Evolutionary conservation across 1,140 invertebrate genomes (phyloP).

Genomic region (Zophobas atratus): DNA sequence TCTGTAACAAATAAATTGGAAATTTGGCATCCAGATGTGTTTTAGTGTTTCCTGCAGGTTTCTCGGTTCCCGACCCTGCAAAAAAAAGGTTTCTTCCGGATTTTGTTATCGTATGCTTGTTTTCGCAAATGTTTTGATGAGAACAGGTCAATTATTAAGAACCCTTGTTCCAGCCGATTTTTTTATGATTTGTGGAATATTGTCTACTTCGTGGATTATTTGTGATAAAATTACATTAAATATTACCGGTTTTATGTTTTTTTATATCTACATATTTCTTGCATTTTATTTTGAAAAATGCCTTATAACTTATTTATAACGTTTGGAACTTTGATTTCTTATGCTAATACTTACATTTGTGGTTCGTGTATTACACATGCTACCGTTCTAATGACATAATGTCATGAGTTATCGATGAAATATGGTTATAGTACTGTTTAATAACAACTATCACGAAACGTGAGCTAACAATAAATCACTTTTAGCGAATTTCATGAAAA

Average conservation of each 20-base stretch:
- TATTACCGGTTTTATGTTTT: too few species aligned
- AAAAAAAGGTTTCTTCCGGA: constrained; percentile 20
- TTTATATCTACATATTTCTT: too few species aligned
- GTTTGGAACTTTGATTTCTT: too few species aligned
- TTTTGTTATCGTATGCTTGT: constrained; percentile 19
- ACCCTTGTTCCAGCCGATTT: background rate
- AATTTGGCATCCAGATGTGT: constrained; percentile 26
- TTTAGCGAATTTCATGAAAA: background rate
- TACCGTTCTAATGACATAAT: background rate
- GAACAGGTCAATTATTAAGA: background rate
- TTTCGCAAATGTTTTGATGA: constrained; percentile 2
- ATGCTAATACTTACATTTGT: background rate
- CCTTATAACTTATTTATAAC: too few species aligned
- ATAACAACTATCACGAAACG: constrained; percentile 10
- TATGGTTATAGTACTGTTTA: background rate
- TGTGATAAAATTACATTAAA: background rate
- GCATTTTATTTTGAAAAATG: too few species aligned
- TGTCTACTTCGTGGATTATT: too few species aligned
- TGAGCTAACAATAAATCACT: constrained; percentile 8
- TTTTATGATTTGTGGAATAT: background rate
- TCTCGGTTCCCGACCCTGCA: background rate
- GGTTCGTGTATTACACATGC: constrained; percentile 27
- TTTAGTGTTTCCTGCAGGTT: constrained; percentile 17
- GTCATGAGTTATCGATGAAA: constrained; percentile 8
- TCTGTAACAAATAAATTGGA: constrained; percentile 17